Conservation (phyloP, 2,797 vertebrate genomes). For the Sebastes itinus region DNA sequence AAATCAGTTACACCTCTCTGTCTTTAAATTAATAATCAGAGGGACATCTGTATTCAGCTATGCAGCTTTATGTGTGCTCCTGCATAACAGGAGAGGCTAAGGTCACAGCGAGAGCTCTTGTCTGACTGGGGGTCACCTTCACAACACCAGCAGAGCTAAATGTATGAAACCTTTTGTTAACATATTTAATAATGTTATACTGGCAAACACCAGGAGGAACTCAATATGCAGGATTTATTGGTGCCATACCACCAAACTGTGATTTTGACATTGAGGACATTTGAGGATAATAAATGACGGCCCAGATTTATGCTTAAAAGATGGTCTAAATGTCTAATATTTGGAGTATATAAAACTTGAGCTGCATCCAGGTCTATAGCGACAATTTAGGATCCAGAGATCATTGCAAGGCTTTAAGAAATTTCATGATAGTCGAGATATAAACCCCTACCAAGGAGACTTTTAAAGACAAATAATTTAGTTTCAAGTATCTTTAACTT, state of each 20-base stretch:
- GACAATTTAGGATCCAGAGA: background rate
- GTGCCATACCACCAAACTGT: background rate
- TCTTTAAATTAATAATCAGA: slow-evolving; percentile 45
- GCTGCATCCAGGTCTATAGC: background rate
- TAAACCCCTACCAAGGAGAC: background rate
- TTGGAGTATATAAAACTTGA: background rate
- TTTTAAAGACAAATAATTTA: background rate
- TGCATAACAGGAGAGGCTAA: slow-evolving; percentile 20
- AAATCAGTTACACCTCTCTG: background rate
- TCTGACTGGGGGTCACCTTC: slow-evolving; percentile 33
- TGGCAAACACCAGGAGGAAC: background rate
- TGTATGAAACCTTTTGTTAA: background rate
- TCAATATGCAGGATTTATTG: background rate
- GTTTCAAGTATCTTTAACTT: background rate
- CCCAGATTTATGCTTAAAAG: background rate
- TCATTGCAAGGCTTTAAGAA: background rate
- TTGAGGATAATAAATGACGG: background rate
- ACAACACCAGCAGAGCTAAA: background rate
- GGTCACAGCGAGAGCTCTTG: slow-evolving; percentile 22
- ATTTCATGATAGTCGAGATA: background rate
- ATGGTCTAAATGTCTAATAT: background rate
- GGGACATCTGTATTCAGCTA: slow-evolving; percentile 38
- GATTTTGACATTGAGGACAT: background rate
- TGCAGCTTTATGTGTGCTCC: slow-evolving; percentile 2
- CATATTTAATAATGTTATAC: background rate